Conservation (phyloP, 1,140 invertebrate species). For the Heliconius eleuchia region DNA sequence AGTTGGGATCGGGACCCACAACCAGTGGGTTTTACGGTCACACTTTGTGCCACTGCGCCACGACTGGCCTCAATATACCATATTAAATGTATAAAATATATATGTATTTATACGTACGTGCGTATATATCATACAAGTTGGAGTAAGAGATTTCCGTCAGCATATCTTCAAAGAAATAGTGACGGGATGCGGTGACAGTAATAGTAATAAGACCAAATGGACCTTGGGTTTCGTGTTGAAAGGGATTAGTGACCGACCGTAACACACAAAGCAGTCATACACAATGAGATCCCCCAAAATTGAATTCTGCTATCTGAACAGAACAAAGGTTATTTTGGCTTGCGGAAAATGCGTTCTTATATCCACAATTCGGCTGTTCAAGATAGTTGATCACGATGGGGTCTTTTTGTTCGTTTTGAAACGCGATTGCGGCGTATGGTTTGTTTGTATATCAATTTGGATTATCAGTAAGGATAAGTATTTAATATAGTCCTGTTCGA, state of each 20-base stretch:
- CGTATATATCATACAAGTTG: neutral
- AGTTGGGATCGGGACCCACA: too few species aligned
- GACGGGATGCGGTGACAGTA: conserved; percentile 52
- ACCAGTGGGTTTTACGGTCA: too few species aligned
- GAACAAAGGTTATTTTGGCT: conserved; percentile 32
- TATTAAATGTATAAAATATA: neutral
- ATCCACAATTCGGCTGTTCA: conserved; percentile 17
- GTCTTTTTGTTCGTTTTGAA: conserved; percentile 37
- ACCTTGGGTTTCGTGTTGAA: conserved; percentile 43
- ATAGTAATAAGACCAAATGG: conserved; percentile 62
- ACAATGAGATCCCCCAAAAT: conserved; percentile 25
- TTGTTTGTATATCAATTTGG: conserved; percentile 15
- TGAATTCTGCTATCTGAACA: conserved; percentile 20
- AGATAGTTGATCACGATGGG: conserved; percentile 44
- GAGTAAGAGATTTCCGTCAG: neutral
- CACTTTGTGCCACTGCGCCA: too few species aligned
- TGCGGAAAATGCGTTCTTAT: conserved; percentile 10
- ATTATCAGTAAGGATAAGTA: neutral
- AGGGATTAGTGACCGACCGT: conserved; percentile 43
- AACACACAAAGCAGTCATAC: conserved; percentile 26
- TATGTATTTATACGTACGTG: neutral
- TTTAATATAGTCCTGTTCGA: neutral
- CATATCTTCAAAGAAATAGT: conserved; percentile 40
- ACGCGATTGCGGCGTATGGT: conserved; percentile 4
- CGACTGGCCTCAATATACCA: neutral